phyloP scores from a whole-genome alignment of 2,888 invertebrate species.

The Microchrysa polita region DNA sequence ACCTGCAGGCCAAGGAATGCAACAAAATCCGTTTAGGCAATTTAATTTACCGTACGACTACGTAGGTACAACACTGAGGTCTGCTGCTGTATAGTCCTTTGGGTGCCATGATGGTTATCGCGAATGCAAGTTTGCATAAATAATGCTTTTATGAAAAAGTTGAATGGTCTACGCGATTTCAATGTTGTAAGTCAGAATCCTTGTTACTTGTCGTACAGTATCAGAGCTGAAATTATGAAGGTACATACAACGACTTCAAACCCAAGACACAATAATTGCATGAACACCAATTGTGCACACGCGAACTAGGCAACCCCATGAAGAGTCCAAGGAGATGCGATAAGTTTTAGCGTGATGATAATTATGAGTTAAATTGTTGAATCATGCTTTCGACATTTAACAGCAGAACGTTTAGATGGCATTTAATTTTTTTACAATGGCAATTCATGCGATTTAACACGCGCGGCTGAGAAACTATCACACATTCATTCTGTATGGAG shows the following conservation, averaged over 20 bases:
- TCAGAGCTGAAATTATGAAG: background rate
- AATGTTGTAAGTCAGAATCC: slow-evolving; percentile 24
- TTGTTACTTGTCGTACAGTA: slow-evolving; percentile 16
- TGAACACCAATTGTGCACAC: slow-evolving; percentile 26
- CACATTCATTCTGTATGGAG: background rate
- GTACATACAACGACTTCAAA: too few relatives aligned
- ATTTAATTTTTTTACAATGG: slow-evolving; percentile 15
- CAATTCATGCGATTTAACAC: slow-evolving; percentile 14
- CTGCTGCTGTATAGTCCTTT: background rate
- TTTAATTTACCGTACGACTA: too few relatives aligned
- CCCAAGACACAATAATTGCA: too few relatives aligned
- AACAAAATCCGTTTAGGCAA: too few relatives aligned
- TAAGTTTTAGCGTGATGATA: slow-evolving; percentile 2
- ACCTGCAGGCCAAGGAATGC: too few relatives aligned
- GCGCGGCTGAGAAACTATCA: slow-evolving; percentile 18
- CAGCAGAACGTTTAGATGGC: slow-evolving; percentile 26
- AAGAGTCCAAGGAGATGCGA: background rate
- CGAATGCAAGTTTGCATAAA: slow-evolving; percentile 33
- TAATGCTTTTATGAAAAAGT: slow-evolving; percentile 14
- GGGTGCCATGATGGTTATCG: slow-evolving; percentile 34
- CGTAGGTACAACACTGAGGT: background rate
- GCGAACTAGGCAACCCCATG: background rate
- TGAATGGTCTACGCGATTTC: slow-evolving; percentile 6
- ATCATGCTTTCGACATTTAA: slow-evolving; percentile 21
- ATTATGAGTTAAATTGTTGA: slow-evolving; percentile 22